Evolutionary conservation across 2,797 vertebrate genomes (phyloP).

Genomic region (Anguilla pacifica): DNA sequence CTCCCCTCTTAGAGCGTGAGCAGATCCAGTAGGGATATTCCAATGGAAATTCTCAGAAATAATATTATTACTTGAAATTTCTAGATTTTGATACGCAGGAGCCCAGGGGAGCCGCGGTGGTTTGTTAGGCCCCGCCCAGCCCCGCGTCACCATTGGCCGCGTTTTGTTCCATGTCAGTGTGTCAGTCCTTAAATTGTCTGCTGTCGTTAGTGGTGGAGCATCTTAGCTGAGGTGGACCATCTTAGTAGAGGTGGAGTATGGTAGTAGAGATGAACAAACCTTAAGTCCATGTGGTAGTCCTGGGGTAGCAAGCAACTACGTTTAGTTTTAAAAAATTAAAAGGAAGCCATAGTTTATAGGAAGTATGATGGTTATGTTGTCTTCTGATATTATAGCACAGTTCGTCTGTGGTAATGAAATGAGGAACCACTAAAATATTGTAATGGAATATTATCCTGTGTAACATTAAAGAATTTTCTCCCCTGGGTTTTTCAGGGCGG

Average conservation of each 20-base stretch:
- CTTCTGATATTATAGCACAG: neutral
- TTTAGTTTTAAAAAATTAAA: neutral
- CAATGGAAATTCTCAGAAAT: too few species aligned
- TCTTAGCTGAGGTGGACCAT: too few species aligned
- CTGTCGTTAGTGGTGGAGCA: too few species aligned
- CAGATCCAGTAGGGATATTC: too few species aligned
- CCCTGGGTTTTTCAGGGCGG: constrained; percentile 68
- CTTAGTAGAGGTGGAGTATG: too few species aligned
- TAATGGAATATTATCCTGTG: neutral
- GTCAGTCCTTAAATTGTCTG: too few species aligned
- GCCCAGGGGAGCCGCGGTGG: too few species aligned
- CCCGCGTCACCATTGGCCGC: neutral
- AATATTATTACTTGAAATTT: too few species aligned
- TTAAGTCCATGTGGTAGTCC: neutral
- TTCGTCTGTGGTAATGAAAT: neutral
- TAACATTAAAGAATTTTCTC: neutral
- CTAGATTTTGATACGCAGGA: too few species aligned
- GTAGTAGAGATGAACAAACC: too few species aligned
- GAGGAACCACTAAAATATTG: neutral
- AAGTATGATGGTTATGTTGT: neutral
- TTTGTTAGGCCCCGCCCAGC: too few species aligned
- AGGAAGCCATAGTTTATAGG: neutral
- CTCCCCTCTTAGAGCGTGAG: too few species aligned
- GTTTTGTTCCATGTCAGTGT: neutral
- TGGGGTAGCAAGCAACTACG: neutral